Base-by-base conservation (phyloP, 1,140 invertebrate genomes). In the Leguminivora glycinivorella region DNA sequence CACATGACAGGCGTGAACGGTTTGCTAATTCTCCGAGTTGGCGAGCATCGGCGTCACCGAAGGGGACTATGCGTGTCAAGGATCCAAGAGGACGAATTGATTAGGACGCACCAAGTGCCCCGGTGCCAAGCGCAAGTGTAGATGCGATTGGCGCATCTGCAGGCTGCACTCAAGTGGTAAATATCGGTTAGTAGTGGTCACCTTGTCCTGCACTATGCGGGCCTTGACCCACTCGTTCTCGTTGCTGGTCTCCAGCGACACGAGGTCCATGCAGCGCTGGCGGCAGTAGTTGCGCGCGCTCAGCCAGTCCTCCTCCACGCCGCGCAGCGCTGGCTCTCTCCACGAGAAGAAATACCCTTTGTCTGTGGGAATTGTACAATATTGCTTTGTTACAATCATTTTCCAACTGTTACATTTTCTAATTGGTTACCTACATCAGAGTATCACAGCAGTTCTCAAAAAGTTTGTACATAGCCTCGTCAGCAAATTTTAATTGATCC, bases 281-380 rank as follows among this genome's bases (percentile, higher is more conserved):
- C 96, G 93, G 85, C 96, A 97, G 90, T 94, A 97, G 86, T 97
- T 97, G 77, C 96, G 93, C 1, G 93, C 96, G 14, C 94, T 94
- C 34, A 97, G 87, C 96, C 96, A 97, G 85, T 97, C 96, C 75
- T 95, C 91, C 87, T 96, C 95, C 38, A 95, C 94, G 25, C 94
- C 94, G 52, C 93, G 93, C 22, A 95, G 94, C 34, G 93, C 93
- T 3, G 94, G 94, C 80, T 97, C 96, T 70, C 94, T 93, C 96
- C 96, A 97, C n/a, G 96, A 96, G 90, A 96, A 96, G 87, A 95
- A 96, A 84, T 97, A 97, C 24, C 95, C 95, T 76, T 95, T 95
- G 63, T 94, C 94, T 94, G 81, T 22, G 70, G 58, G 47, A 52
- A 22, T 22, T 9, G 19, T 10, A 6, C 5, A 52, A 52, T 52